A percentile compares a stretch with the other conserved stretches of the same genome.
Conservation (phyloP, 2,113 vertebrate genomes). For the Prunella fulvescens region DNA sequence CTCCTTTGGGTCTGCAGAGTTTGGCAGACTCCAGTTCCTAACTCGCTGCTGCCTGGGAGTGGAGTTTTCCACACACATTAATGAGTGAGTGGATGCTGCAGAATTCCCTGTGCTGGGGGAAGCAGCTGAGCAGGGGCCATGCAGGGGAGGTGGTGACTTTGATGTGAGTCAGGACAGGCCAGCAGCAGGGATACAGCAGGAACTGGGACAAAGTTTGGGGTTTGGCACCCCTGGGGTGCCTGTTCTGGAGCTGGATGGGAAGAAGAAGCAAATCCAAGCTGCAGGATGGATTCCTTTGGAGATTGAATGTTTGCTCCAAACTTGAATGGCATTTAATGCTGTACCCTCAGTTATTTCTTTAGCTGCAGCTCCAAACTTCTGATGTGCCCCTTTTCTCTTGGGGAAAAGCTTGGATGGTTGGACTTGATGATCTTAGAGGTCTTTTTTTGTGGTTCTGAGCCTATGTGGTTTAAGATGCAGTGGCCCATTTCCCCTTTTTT, state of each 20-base stretch:
- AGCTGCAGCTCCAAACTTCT: neutral
- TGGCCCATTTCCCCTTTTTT: neutral
- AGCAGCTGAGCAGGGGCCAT: fast-evolving
- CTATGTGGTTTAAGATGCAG: neutral
- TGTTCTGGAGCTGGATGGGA: neutral
- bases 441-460: neutral
- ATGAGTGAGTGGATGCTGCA: neutral
- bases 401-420: neutral
- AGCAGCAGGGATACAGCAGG: neutral
- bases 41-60: neutral
- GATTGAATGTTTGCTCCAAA: neutral
- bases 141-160: neutral
- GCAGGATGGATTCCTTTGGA: neutral
- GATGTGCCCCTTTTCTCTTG: neutral
- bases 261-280: neutral
- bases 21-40: neutral
- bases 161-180: neutral
- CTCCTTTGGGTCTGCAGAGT: neutral
- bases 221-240: neutral
- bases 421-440: neutral
- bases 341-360: neutral
- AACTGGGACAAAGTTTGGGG: neutral
- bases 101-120: neutral
- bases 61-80: neutral
- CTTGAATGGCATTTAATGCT: neutral